phyloP scores from a whole-genome alignment of 2,888 invertebrate species.

The Zaprionus lineosus region DNA sequence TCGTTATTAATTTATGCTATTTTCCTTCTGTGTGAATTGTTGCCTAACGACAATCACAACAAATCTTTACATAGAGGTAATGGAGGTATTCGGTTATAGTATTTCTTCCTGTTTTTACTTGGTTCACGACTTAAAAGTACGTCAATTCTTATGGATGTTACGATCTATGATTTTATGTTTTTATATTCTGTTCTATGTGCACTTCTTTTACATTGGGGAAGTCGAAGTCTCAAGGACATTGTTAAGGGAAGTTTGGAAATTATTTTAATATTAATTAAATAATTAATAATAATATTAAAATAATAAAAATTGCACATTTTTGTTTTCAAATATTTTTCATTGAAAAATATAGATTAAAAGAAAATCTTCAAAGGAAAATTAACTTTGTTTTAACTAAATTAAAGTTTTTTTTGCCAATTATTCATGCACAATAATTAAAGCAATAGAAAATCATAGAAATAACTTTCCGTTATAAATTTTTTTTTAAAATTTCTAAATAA shows the following conservation, averaged over 20 bases:
- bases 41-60: slow-evolving; percentile 70
- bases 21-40: slow-evolving; percentile 47
- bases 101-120: slow-evolving; percentile 76
- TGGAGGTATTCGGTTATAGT: slow-evolving; percentile 83
- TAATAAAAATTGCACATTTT: too few relatives aligned
- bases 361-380: too few relatives aligned
- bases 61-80: slow-evolving; percentile 79
- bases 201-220: slow-evolving; percentile 4
- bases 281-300: slow-evolving; percentile 1
- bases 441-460: too few relatives aligned
- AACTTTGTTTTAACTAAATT: background rate
- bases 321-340: too few relatives aligned
- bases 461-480: too few relatives aligned
- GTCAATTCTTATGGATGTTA: slow-evolving; percentile 8
- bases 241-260: slow-evolving; percentile 2
- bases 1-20: slow-evolving; percentile 32
- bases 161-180: slow-evolving; percentile 19
- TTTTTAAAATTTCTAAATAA: too few relatives aligned
- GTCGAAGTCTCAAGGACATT: slow-evolving; percentile 1
- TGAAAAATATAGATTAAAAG: background rate
- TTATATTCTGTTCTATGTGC: slow-evolving; percentile 34
- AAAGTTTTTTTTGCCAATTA: too few relatives aligned
- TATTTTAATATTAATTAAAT: background rate
- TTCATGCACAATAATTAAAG: too few relatives aligned
- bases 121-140: slow-evolving; percentile 75